phyloP scores from a whole-genome alignment of 2,113 vertebrate species.

The Actinemys pallida region DNA sequence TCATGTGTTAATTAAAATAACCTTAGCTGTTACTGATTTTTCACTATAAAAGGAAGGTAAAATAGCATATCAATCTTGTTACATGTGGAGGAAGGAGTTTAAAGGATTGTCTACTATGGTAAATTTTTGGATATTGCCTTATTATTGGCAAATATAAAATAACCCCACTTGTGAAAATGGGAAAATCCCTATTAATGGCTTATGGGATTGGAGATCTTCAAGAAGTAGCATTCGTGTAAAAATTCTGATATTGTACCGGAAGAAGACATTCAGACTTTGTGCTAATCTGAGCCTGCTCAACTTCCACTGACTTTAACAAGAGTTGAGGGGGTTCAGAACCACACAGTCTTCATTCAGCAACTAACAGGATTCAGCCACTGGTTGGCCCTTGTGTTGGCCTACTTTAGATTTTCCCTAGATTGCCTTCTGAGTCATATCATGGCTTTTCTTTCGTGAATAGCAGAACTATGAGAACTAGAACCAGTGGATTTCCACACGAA shows the following conservation, averaged over 20 bases:
- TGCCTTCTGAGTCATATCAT: background rate
- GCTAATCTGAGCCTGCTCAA: background rate
- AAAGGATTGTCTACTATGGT: background rate
- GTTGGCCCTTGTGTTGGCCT: background rate
- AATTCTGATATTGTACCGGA: background rate
- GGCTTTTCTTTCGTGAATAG: background rate
- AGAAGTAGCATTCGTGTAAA: background rate
- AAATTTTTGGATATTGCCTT: slow-evolving; percentile 8
- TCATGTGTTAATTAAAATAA: slow-evolving; percentile 55
- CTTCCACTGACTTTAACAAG: background rate
- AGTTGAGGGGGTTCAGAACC: background rate
- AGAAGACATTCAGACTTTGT: background rate
- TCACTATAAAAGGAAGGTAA: slow-evolving; percentile 12
- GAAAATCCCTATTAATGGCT: background rate
- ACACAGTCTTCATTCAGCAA: background rate
- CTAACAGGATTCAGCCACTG: background rate
- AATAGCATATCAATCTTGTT: background rate
- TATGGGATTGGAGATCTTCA: background rate
- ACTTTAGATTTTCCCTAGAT: background rate
- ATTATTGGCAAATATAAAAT: background rate
- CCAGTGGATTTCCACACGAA: background rate
- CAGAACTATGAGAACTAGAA: background rate
- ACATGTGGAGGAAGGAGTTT: background rate
- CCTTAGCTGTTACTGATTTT: slow-evolving; percentile 9
- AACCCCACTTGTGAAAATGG: background rate